A percentile compares a stretch with the other conserved stretches of the same genome.
Evolutionary conservation across 2,888 invertebrate species (phyloP).

Genomic region (Nysson spinosus): DNA sequence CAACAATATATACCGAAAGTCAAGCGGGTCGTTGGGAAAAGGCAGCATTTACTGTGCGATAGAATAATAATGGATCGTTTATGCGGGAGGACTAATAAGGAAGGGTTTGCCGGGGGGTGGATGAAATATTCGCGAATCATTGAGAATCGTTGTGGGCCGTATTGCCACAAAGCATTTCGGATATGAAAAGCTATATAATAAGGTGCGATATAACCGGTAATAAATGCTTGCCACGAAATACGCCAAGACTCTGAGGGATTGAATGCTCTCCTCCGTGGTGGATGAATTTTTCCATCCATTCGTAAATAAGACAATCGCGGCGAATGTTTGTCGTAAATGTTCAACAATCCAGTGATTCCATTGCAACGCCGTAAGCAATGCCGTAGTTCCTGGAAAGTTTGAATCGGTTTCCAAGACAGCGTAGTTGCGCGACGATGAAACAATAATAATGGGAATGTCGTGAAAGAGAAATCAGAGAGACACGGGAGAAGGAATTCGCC

Average conservation of each 20-base stretch:
- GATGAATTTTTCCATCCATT: no score
- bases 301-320: no score
- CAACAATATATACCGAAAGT: slow-evolving; percentile 40
- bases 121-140: slow-evolving; percentile 35
- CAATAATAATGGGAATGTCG: no score
- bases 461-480: neutral
- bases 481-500: slow-evolving; percentile 2
- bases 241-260: no score
- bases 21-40: slow-evolving; percentile 10
- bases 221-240: slow-evolving; percentile 19
- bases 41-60: slow-evolving; percentile 33
- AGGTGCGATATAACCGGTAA: slow-evolving; percentile 28
- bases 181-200: slow-evolving; percentile 39
- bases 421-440: neutral
- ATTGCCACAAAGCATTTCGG: slow-evolving; percentile 39
- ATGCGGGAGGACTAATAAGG: slow-evolving; percentile 37
- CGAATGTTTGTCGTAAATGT: no score
- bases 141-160: slow-evolving; percentile 46
- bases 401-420: no score
- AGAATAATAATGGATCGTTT: slow-evolving; percentile 49
- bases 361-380: no score
- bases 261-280: no score
- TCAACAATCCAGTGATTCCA: no score
- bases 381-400: no score
- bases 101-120: neutral